A percentile compares a stretch with the other conserved stretches of the same genome.
Evolutionary conservation across 1,140 invertebrate species (phyloP).

Genomic region (Scaptomyza montana): DNA sequence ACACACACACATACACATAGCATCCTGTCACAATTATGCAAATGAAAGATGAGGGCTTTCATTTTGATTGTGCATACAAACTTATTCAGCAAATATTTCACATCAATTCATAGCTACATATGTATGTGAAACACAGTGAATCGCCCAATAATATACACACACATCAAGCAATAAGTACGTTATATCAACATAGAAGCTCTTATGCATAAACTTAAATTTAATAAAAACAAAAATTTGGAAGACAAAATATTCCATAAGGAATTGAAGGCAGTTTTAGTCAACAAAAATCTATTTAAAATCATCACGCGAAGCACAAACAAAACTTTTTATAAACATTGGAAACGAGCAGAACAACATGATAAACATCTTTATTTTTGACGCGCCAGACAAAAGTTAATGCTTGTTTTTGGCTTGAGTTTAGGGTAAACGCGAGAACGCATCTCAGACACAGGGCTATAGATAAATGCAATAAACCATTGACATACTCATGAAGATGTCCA

Average conservation of each 20-base stretch:
- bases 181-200: background rate
- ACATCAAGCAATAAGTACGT: background rate
- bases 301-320: background rate
- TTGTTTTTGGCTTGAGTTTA: slow-evolving; percentile 7
- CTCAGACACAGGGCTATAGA: slow-evolving; percentile 46
- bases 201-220: slow-evolving; percentile 7
- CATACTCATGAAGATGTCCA: background rate
- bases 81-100: background rate
- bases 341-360: background rate
- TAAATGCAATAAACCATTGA: slow-evolving; percentile 14
- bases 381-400: slow-evolving; percentile 11
- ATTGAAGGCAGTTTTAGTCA: background rate
- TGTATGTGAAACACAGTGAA: background rate
- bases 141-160: slow-evolving; percentile 4
- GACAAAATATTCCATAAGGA: background rate
- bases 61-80: slow-evolving; percentile 2
- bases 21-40: slow-evolving; percentile 7
- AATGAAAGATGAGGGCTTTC: background rate
- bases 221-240: slow-evolving; percentile 7
- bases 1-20: background rate
- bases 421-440: slow-evolving; percentile 8
- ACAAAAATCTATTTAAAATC: background rate
- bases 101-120: background rate
- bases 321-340: background rate
- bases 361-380: slow-evolving; percentile 1